phyloP scores from a whole-genome alignment of 2,888 invertebrate genomes.

The Noctua comes region DNA sequence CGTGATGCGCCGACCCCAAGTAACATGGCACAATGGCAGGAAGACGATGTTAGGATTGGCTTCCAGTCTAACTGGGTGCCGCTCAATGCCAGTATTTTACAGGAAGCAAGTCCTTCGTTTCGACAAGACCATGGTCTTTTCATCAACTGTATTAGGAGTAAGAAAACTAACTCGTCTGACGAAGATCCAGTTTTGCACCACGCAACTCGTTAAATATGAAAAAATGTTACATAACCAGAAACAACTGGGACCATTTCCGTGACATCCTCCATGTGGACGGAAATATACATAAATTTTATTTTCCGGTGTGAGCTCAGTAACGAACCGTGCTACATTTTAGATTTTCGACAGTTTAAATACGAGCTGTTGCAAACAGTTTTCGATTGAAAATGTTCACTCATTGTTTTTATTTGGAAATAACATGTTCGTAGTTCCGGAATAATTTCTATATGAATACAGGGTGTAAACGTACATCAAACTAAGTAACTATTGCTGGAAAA shows the following conservation, averaged over 20 bases:
- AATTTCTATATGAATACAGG: slow-evolving; percentile 1
- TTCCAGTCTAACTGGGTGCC: neutral
- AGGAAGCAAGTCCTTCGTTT: neutral
- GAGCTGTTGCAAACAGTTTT: slow-evolving; percentile 20
- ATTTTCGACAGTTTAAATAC: slow-evolving; percentile 40
- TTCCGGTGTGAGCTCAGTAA: slow-evolving; percentile 46
- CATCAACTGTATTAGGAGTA: neutral
- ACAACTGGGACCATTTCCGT: slow-evolving; percentile 23
- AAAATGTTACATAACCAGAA: slow-evolving; percentile 25
- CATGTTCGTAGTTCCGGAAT: slow-evolving; percentile 1
- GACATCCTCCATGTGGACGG: slow-evolving; percentile 10
- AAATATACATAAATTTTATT: slow-evolving; percentile 56
- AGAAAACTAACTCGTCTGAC: neutral
- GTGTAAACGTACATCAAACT: no score
- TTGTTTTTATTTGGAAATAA: slow-evolving; percentile 19
- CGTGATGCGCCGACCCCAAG: neutral
- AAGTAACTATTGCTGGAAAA: no score
- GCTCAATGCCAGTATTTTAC: neutral
- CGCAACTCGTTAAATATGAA: slow-evolving; percentile 8
- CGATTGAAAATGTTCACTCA: slow-evolving; percentile 24
- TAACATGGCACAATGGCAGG: neutral
- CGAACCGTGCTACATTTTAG: slow-evolving; percentile 50
- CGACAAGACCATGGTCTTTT: neutral
- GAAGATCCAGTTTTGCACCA: neutral
- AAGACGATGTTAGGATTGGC: neutral